Percentiles rank a stretch among this genome's conserved stretches.
These are phyloP conservation scores for Ischnus inquisitorius DNA, from an alignment of 2,888 invertebrate genomes.

Conservation along the genomic window DNA sequence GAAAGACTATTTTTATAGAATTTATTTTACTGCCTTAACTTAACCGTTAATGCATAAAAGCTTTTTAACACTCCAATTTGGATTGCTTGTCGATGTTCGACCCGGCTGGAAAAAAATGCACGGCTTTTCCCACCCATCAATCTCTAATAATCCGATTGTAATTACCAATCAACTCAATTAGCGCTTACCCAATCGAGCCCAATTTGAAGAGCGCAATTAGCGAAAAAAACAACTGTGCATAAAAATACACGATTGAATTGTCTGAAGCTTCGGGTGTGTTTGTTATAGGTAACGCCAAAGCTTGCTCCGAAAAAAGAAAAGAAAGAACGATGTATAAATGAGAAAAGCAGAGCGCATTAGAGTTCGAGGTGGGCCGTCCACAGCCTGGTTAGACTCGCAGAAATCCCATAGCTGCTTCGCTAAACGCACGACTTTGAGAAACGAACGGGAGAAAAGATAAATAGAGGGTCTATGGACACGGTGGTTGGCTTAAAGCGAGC, in stretches of 20 bases:
- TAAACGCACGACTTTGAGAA: conserved; percentile 32
- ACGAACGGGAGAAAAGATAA: background rate
- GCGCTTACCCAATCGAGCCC: background rate
- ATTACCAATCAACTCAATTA: background rate
- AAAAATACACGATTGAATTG: background rate
- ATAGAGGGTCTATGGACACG: conserved; percentile 65
- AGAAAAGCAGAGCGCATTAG: conserved; percentile 47
- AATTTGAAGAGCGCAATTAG: background rate
- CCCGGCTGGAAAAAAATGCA: background rate
- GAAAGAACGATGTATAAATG: conserved; percentile 13
- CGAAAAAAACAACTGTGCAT: background rate
- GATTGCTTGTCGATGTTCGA: background rate
- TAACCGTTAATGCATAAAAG: background rate
- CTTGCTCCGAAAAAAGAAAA: conserved; percentile 54
- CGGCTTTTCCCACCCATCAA: background rate
- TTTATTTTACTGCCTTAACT: background rate
- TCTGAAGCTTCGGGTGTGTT: conserved; percentile 63
- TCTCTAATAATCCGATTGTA: background rate
- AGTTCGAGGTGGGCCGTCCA: conserved; percentile 35
- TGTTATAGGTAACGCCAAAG: conserved; percentile 75
- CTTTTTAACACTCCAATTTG: background rate
- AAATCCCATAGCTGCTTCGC: conserved; percentile 59
- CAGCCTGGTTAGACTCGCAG: conserved; percentile 34
- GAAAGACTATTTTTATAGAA: no score
- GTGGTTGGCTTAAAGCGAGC: conserved; percentile 69